Evolutionary conservation across 2,888 invertebrate genomes (phyloP).

Genomic region (Sturmia bella): DNA sequence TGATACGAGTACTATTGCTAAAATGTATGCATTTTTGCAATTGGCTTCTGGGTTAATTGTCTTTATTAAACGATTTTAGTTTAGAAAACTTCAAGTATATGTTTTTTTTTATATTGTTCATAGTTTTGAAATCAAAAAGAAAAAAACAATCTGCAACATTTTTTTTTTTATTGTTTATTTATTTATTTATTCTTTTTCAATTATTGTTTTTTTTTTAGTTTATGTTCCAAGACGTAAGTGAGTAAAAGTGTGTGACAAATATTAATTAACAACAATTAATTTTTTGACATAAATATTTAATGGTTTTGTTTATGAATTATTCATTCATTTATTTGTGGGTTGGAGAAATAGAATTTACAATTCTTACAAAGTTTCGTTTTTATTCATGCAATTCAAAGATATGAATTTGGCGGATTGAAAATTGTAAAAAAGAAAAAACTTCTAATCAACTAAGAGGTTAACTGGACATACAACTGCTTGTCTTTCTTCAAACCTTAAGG

Average conservation of each 20-base stretch:
- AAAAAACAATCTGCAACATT: too few relatives aligned
- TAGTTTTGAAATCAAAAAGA: conserved; percentile 47
- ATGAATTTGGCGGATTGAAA: neutral
- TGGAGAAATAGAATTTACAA: conserved; percentile 13
- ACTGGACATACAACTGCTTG: too few relatives aligned
- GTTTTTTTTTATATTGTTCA: conserved; percentile 38
- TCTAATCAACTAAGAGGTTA: neutral
- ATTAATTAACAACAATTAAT: conserved; percentile 70
- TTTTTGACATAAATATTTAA: conserved; percentile 66
- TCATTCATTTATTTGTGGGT: conserved; percentile 60
- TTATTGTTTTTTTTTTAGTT: conserved; percentile 19
- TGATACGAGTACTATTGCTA: conserved; percentile 18
- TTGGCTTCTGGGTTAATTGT: conserved; percentile 72
- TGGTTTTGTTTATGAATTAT: conserved; percentile 63
- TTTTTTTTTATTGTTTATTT: too few relatives aligned
- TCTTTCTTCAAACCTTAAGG: too few relatives aligned
- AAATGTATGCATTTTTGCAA: conserved; percentile 54
- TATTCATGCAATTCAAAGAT: conserved; percentile 11
- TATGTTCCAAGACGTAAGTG: conserved; percentile 3
- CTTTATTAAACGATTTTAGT: conserved; percentile 70
- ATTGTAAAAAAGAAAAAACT: neutral
- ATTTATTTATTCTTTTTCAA: too few relatives aligned
- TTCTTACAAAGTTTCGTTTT: conserved; percentile 1
- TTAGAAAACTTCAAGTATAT: conserved; percentile 50
- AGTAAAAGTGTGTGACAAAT: conserved; percentile 66